These are phyloP conservation scores for Trichosurus vulpecula DNA, from an alignment of 2,797 vertebrate genomes.

Conservation along the genomic window DNA sequence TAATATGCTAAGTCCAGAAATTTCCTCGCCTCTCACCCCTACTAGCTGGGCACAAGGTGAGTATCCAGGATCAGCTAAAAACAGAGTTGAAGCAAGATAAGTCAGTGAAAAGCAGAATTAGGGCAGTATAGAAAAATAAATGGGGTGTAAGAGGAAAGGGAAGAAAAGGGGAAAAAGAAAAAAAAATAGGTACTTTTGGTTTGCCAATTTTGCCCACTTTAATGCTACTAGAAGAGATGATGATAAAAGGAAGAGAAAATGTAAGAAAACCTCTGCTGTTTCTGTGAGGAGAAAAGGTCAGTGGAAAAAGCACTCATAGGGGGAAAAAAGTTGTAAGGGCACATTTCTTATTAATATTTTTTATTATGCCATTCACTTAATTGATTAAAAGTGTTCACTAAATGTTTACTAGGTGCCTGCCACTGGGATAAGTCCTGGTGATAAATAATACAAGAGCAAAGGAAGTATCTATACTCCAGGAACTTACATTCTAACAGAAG, in stretches of 20 bases:
- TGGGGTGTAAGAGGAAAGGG: background rate
- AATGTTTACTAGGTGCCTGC: too few relatives aligned
- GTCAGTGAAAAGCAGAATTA: background rate
- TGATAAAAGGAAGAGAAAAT: background rate
- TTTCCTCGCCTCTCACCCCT: too few relatives aligned
- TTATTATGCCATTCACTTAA: background rate
- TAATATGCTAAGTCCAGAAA: too few relatives aligned
- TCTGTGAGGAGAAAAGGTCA: background rate
- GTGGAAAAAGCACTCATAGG: background rate
- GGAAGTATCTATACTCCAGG: background rate
- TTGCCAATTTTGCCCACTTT: background rate
- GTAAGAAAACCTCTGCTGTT: background rate
- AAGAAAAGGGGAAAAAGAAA: background rate
- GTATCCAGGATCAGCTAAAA: background rate
- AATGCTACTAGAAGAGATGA: background rate
- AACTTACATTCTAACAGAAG: background rate
- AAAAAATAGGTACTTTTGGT: background rate
- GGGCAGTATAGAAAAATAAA: conserved; percentile 20
- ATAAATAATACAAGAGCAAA: background rate
- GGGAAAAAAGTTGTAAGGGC: background rate
- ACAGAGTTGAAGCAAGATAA: background rate
- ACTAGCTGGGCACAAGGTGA: too few relatives aligned
- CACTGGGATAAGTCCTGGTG: too few relatives aligned
- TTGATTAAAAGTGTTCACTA: too few relatives aligned
- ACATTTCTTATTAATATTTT: background rate